Evolutionary conservation across 2,888 invertebrate genomes (phyloP).

Genomic region (Cataglyphis altisquamis): DNA sequence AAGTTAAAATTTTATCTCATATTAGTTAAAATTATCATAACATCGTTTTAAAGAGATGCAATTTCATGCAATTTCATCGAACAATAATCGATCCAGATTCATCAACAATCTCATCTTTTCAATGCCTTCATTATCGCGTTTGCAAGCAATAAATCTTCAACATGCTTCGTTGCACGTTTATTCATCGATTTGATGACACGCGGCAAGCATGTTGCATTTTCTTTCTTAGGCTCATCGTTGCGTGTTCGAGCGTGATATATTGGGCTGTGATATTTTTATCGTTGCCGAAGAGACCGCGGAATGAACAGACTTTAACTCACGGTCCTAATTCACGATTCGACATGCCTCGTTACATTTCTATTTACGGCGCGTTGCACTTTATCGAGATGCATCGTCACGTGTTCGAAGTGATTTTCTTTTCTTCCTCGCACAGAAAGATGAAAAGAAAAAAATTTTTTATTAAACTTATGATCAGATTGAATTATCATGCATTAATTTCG

Average conservation of each 20-base stretch:
- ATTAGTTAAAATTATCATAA: background rate
- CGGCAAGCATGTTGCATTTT: constrained; percentile 9
- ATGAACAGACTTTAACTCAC: constrained; percentile 20
- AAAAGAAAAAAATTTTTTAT: constrained; percentile 13
- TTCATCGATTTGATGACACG: constrained; percentile 8
- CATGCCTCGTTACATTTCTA: constrained; percentile 33
- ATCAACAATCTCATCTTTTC: background rate
- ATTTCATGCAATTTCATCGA: background rate
- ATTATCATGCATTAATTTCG: background rate
- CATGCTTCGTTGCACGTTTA: constrained; percentile 22
- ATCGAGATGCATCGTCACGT: background rate
- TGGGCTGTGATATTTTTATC: constrained; percentile 31
- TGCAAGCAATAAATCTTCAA: constrained; percentile 5
- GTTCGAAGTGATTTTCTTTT: constrained; percentile 7
- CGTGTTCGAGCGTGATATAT: constrained; percentile 27
- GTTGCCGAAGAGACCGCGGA: background rate
- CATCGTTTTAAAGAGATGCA: background rate
- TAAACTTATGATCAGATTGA: background rate
- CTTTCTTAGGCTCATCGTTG: background rate
- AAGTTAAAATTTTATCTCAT: background rate
- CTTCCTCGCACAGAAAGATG: background rate
- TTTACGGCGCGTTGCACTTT: constrained; percentile 6
- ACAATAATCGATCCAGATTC: constrained; percentile 4
- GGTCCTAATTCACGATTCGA: constrained; percentile 11
- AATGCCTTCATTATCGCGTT: constrained; percentile 6